Conservation (phyloP, 2,797 vertebrate species). For the Coendou prehensilis region DNA sequence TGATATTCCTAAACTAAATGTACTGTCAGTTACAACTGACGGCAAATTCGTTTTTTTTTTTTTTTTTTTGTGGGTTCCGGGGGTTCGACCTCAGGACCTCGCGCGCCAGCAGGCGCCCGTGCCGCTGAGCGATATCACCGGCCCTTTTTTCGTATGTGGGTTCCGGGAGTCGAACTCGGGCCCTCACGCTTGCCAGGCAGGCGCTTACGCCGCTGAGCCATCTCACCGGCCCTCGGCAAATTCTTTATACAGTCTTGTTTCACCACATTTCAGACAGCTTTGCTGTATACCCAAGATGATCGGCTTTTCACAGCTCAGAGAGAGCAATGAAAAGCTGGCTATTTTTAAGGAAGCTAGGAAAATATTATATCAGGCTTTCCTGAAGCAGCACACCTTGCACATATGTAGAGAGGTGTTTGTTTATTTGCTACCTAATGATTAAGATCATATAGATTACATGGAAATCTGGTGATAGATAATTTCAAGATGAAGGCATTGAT, state of each 20-base stretch:
- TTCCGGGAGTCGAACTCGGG: too few relatives aligned
- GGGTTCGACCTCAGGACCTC: too few relatives aligned
- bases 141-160: too few relatives aligned
- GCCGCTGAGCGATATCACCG: too few relatives aligned
- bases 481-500: slow-evolving; percentile 37
- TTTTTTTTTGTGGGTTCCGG: too few relatives aligned
- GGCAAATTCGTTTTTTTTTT: not conserved
- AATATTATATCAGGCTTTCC: slow-evolving; percentile 29
- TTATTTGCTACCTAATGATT: slow-evolving; percentile 32
- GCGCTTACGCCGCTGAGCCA: too few relatives aligned
- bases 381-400: slow-evolving; percentile 21
- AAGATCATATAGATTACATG: slow-evolving; percentile 2
- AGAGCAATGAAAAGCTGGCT: slow-evolving; percentile 20
- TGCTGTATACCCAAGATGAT: slow-evolving; percentile 5
- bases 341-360: slow-evolving; percentile 36
- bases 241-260: slow-evolving; percentile 62
- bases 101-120: too few relatives aligned
- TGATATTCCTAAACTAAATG: slow-evolving; percentile 55
- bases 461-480: not conserved
- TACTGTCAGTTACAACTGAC: slow-evolving; percentile 38
- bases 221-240: not conserved
- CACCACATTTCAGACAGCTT: slow-evolving; percentile 59
- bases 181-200: too few relatives aligned
- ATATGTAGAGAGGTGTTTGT: not conserved
- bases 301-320: slow-evolving; percentile 30